These are phyloP conservation scores for Plestiodon gilberti DNA, from an alignment of 2,113 vertebrate species.

Conservation along the genomic window DNA sequence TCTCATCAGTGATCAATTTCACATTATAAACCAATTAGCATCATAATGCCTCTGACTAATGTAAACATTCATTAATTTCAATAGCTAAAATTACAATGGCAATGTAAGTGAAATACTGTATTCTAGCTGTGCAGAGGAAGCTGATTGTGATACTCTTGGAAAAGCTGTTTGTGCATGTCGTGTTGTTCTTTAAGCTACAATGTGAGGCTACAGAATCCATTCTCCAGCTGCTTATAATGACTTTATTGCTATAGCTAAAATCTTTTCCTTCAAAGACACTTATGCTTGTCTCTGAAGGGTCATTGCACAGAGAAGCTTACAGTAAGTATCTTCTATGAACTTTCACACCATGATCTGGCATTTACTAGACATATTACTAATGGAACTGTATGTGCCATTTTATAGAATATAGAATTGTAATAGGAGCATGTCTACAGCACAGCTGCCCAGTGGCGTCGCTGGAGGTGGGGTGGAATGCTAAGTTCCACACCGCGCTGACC, in stretches of 20 bases:
- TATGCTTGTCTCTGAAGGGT: background rate
- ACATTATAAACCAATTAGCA: slow-evolving; percentile 47
- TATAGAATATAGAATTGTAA: background rate
- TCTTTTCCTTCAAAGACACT: background rate
- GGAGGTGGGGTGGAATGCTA: no score
- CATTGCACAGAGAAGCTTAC: background rate
- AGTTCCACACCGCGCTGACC: no score
- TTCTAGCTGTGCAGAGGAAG: slow-evolving; percentile 8
- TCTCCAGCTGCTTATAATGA: background rate
- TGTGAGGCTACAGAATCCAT: background rate
- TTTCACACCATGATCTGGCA: background rate
- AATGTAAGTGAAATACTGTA: slow-evolving; percentile 23
- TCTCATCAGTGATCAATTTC: slow-evolving; percentile 53
- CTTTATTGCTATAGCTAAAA: background rate
- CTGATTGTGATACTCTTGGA: background rate
- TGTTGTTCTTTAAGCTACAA: background rate
- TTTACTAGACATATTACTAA: background rate
- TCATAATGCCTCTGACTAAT: slow-evolving; percentile 12
- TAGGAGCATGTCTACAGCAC: background rate
- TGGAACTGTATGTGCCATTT: background rate
- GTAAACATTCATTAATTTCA: slow-evolving; percentile 45
- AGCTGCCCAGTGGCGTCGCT: no score
- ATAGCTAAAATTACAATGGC: slow-evolving; percentile 25
- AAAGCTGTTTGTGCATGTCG: background rate
- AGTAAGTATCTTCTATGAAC: background rate